Evolutionary conservation across 2,888 invertebrate genomes (phyloP).

Genomic region (Apotomis capreana): DNA sequence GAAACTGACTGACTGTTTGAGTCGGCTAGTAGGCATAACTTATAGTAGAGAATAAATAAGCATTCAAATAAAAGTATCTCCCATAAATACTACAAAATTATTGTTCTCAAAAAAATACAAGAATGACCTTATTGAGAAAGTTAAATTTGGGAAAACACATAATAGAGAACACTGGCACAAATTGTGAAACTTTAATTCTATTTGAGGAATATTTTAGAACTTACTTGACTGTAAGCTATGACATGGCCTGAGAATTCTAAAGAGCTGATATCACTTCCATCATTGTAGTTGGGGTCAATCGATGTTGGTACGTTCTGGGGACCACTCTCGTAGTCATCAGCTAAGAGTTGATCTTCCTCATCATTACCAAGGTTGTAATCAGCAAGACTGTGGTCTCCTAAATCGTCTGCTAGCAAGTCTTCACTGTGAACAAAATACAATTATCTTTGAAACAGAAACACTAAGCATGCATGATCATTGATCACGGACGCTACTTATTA

Average conservation of each 20-base stretch:
- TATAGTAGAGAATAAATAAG: too few species aligned
- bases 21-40: too few species aligned
- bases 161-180: constrained; percentile 3
- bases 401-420: constrained; percentile 78
- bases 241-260: constrained; percentile 61
- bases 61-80: too few species aligned
- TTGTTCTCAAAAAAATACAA: too few species aligned
- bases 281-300: constrained; percentile 56
- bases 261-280: constrained; percentile 58
- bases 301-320: constrained; percentile 72
- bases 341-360: constrained; percentile 77
- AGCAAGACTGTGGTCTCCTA: constrained; percentile 77
- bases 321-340: constrained; percentile 73
- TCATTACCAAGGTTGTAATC: constrained; percentile 81
- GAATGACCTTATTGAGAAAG: too few species aligned
- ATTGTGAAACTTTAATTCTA: constrained; percentile 15
- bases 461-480: constrained; percentile 9
- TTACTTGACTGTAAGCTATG: constrained; percentile 65
- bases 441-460: constrained; percentile 25
- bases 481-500: neutral
- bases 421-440: constrained; percentile 68
- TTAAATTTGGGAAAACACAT: too few species aligned
- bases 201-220: constrained; percentile 25
- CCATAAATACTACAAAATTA: too few species aligned
- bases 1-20: too few species aligned